These are phyloP conservation scores for Heliothis virescens DNA, from an alignment of 1,140 invertebrate genomes.

Conservation along the genomic window DNA sequence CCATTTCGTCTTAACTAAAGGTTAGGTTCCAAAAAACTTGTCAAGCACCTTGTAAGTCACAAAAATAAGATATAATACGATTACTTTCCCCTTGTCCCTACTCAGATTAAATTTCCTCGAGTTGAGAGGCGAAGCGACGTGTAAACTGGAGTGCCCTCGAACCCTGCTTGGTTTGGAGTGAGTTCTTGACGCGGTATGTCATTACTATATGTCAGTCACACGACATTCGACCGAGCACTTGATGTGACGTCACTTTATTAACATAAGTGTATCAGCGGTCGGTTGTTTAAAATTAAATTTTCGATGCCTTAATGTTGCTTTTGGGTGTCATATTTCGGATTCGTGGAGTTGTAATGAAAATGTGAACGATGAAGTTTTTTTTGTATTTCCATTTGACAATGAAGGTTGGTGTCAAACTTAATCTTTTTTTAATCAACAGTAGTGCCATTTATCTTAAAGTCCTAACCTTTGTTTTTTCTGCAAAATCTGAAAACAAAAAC, in stretches of 20 bases:
- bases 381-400: neutral
- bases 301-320: neutral
- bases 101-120: conserved; percentile 69
- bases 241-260: conserved; percentile 47
- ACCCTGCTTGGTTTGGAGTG: conserved; percentile 49
- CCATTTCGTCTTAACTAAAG: conserved; percentile 12
- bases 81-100: conserved; percentile 59
- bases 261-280: conserved; percentile 43
- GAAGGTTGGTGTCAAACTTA: too few relatives aligned
- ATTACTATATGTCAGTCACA: conserved; percentile 71
- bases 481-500: too few relatives aligned
- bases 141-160: conserved; percentile 64
- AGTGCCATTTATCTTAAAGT: too few relatives aligned
- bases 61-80: conserved; percentile 48
- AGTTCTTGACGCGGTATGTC: conserved; percentile 56
- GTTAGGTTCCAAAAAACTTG: conserved; percentile 30
- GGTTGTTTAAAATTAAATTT: conserved; percentile 25
- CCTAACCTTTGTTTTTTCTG: too few relatives aligned
- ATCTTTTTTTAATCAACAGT: too few relatives aligned
- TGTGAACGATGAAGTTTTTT: neutral
- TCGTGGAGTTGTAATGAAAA: neutral
- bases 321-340: neutral
- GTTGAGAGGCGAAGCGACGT: conserved; percentile 61
- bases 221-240: conserved; percentile 50
- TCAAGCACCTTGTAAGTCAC: conserved; percentile 37